Conservation (phyloP, 2,797 vertebrate genomes). For the Lepus townsendii region DNA sequence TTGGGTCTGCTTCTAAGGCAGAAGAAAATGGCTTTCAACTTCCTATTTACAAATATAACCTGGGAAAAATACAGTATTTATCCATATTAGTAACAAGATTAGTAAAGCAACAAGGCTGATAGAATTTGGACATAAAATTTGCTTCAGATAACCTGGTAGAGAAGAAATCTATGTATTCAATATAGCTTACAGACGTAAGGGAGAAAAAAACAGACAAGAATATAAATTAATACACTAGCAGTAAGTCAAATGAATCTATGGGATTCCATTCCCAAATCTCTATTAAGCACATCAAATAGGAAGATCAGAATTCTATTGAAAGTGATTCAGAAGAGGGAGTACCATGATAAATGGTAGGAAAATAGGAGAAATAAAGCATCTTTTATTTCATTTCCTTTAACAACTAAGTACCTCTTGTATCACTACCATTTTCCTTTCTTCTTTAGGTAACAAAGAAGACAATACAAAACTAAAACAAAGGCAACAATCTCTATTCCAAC, state of each 20-base stretch:
- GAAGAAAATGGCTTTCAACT: conserved; percentile 40
- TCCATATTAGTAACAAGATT: neutral
- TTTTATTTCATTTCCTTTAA: neutral
- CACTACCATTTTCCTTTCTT: conserved; percentile 52
- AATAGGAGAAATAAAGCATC: neutral
- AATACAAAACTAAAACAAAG: conserved; percentile 41
- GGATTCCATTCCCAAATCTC: neutral
- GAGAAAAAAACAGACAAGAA: neutral
- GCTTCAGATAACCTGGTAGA: conserved; percentile 22
- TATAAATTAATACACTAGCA: neutral
- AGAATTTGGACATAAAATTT: conserved; percentile 50
- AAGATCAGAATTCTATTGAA: conserved; percentile 8
- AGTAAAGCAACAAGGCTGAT: conserved; percentile 28
- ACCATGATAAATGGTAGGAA: neutral
- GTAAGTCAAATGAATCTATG: conserved; percentile 35
- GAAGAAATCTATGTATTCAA: conserved; percentile 32
- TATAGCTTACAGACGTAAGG: neutral
- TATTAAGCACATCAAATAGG: neutral
- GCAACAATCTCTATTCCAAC: neutral
- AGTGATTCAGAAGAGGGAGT: neutral
- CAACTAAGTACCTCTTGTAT: conserved; percentile 37
- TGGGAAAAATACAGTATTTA: conserved; percentile 37
- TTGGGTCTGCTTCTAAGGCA: neutral
- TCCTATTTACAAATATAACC: conserved; percentile 17
- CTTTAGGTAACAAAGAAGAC: conserved; percentile 62